phyloP scores from a whole-genome alignment of 2,113 vertebrate genomes.

The Xenopus laevis region DNA sequence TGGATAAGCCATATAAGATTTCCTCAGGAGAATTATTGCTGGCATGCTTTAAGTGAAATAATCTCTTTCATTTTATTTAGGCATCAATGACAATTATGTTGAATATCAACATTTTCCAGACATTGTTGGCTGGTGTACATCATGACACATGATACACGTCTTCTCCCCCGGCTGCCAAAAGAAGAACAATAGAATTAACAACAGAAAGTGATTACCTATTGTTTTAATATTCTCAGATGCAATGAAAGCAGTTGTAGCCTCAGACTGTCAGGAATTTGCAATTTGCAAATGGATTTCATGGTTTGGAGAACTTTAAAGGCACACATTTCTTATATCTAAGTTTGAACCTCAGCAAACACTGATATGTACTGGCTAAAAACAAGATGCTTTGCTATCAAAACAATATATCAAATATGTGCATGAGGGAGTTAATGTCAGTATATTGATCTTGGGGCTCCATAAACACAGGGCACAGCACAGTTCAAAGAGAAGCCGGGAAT shows the following conservation, averaged over 20 bases:
- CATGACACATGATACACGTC: slow-evolving; percentile 33
- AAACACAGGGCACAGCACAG: too few species aligned
- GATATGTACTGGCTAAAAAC: too few species aligned
- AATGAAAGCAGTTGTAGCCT: slow-evolving; percentile 5
- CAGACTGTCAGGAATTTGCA: not conserved
- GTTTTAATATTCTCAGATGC: slow-evolving; percentile 17
- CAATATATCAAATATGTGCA: too few species aligned
- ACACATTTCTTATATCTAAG: not conserved
- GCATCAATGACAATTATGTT: slow-evolving; percentile 37
- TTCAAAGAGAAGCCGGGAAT: too few species aligned
- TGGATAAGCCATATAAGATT: slow-evolving; percentile 10
- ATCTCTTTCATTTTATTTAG: slow-evolving; percentile 40
- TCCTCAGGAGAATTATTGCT: slow-evolving; percentile 17
- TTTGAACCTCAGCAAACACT: not conserved
- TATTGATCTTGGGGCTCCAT: too few species aligned
- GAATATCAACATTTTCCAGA: slow-evolving; percentile 37
- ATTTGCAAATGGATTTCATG: slow-evolving; percentile 13
- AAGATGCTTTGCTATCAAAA: too few species aligned
- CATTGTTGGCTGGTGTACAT: slow-evolving; percentile 24
- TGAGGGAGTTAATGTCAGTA: too few species aligned
- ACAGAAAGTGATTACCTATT: slow-evolving; percentile 23
- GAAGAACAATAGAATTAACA: not conserved
- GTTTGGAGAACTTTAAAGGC: not conserved
- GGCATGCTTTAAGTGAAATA: slow-evolving; percentile 37
- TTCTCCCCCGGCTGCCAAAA: slow-evolving; percentile 11